A percentile compares a stretch with the other conserved stretches of the same genome.
phyloP scores from a whole-genome alignment of 2,888 invertebrate genomes.

The Drosophila hamatofila region DNA sequence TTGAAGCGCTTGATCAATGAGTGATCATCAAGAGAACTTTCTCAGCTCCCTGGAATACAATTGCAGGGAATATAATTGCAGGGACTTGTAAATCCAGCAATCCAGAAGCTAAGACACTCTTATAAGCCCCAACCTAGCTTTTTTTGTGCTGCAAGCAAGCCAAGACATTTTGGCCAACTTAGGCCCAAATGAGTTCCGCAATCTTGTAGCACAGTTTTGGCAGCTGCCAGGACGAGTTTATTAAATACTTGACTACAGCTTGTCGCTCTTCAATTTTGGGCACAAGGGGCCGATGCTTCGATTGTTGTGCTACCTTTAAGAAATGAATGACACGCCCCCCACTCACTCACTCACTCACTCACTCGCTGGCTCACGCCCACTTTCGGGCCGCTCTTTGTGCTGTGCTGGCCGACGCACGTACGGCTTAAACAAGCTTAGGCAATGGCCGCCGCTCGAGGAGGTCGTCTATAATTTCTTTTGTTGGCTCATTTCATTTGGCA shows the following conservation, averaged over 20 bases:
- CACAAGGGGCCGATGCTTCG: slow-evolving; percentile 48
- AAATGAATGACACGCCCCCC: background rate
- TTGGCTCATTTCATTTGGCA: slow-evolving; percentile 14
- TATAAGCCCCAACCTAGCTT: too few relatives aligned
- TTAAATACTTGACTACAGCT: slow-evolving; percentile 34
- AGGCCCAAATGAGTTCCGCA: background rate
- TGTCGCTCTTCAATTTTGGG: slow-evolving; percentile 27
- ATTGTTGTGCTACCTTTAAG: slow-evolving; percentile 60
- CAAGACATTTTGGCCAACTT: too few relatives aligned
- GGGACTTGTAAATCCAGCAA: too few relatives aligned
- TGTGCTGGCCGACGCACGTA: slow-evolving; percentile 11
- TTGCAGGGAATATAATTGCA: too few relatives aligned
- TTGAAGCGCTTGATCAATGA: too few relatives aligned
- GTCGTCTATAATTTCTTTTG: slow-evolving; percentile 50
- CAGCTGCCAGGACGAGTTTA: slow-evolving; percentile 22
- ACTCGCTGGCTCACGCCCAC: background rate
- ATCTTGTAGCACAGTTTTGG: slow-evolving; percentile 2
- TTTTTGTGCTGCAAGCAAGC: too few relatives aligned
- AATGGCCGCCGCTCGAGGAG: slow-evolving; percentile 36
- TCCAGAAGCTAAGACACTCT: too few relatives aligned
- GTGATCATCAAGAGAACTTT: too few relatives aligned
- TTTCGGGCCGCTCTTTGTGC: background rate
- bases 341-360: background rate
- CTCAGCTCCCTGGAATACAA: too few relatives aligned
- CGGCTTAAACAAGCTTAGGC: slow-evolving; percentile 69